These are phyloP conservation scores for Thumatha senex DNA, from an alignment of 2,888 invertebrate genomes.

Conservation along the genomic window DNA sequence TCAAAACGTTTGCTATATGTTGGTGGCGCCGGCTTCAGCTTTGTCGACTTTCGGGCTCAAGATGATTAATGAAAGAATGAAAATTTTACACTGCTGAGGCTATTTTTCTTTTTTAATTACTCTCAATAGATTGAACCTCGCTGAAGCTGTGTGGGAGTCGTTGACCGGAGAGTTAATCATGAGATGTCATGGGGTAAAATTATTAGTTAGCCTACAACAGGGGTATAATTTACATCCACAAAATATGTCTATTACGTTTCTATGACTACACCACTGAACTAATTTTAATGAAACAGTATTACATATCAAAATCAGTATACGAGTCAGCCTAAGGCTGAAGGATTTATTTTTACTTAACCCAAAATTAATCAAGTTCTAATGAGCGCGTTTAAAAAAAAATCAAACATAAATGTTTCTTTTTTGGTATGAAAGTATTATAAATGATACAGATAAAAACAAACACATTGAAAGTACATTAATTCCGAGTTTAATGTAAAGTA, in stretches of 20 bases:
- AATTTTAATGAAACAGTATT: too few relatives aligned
- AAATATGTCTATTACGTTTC: neutral
- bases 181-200: conserved; percentile 15
- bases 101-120: conserved; percentile 39
- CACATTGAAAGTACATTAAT: conserved; percentile 2
- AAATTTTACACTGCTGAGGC: conserved; percentile 48
- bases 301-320: too few relatives aligned
- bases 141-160: conserved; percentile 12
- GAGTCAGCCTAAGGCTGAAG: too few relatives aligned
- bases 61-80: conserved; percentile 63
- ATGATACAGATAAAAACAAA: neutral
- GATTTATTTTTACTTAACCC: too few relatives aligned
- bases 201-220: conserved; percentile 8
- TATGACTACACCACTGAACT: too few relatives aligned
- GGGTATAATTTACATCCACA: neutral
- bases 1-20: conserved; percentile 62
- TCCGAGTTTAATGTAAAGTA: conserved; percentile 21
- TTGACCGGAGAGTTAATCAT: conserved; percentile 12
- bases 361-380: too few relatives aligned
- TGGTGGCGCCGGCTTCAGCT: conserved; percentile 56
- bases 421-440: too few relatives aligned
- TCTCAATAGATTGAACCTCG: conserved; percentile 22
- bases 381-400: too few relatives aligned
- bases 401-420: too few relatives aligned
- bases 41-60: conserved; percentile 55